phyloP scores from a whole-genome alignment of 1,140 invertebrate genomes.

The Drosophila nebulosa region DNA sequence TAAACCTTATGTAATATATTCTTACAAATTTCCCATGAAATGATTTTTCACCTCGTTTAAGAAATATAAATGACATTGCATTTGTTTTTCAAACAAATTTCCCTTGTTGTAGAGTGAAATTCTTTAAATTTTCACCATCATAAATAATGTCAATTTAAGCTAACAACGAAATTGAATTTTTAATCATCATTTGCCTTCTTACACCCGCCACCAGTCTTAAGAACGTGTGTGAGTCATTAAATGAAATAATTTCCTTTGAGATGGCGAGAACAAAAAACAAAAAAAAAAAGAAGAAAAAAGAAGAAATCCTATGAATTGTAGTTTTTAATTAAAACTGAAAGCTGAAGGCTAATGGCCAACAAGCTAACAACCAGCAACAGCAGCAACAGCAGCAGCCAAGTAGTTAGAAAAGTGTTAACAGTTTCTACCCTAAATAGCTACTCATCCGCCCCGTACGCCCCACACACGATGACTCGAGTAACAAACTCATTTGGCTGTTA shows the following conservation, averaged over 20 bases:
- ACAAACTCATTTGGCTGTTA: conserved; percentile 45
- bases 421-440: conserved; percentile 22
- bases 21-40: too few species aligned
- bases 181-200: conserved; percentile 49
- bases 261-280: too few species aligned
- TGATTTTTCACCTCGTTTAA: too few species aligned
- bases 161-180: conserved; percentile 65
- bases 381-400: conserved; percentile 1
- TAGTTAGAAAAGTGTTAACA: conserved; percentile 49
- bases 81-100: neutral
- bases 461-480: neutral
- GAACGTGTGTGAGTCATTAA: conserved; percentile 48
- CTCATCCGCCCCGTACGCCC: neutral
- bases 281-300: too few species aligned
- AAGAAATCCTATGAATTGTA: conserved; percentile 35
- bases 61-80: conserved; percentile 1
- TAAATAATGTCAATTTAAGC: conserved; percentile 58
- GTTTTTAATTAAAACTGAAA: conserved; percentile 70
- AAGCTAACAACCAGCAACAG: conserved; percentile 1
- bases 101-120: neutral
- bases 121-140: conserved; percentile 2
- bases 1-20: too few species aligned
- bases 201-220: conserved; percentile 8
- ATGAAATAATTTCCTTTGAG: conserved; percentile 57
- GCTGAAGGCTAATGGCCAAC: conserved; percentile 59